Percentiles rank a stretch among this genome's conserved stretches.
Evolutionary conservation across 2,113 vertebrate genomes (phyloP).

Genomic region (Dendrocopos noguchii): DNA sequence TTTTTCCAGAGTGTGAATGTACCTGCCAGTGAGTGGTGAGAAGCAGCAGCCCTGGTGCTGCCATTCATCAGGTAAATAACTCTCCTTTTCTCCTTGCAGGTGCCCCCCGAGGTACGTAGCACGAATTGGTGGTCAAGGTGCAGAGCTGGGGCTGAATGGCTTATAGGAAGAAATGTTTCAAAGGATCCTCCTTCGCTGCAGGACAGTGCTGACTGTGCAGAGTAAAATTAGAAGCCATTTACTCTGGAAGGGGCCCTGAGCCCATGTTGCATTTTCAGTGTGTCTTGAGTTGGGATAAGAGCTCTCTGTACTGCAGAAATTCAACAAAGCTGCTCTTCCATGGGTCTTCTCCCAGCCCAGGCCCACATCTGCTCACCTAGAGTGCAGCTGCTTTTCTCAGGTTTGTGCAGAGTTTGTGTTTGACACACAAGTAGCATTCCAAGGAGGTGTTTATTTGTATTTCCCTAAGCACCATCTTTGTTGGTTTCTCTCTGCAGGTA

Average conservation of each 20-base stretch:
- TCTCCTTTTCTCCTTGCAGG: conserved; percentile 64
- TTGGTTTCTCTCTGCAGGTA: not conserved
- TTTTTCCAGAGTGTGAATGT: not conserved
- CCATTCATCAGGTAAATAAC: not conserved
- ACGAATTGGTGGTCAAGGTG: not conserved
- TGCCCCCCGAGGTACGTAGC: conserved; percentile 78
- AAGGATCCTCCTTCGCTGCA: not conserved
- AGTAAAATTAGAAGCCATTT: not conserved
- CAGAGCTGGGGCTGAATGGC: not conserved
- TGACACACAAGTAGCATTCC: not conserved
- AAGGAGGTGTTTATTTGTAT: not conserved
- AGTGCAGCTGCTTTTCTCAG: not conserved
- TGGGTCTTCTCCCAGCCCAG: not conserved
- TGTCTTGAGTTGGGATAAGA: not conserved
- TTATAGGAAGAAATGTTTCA: not conserved
- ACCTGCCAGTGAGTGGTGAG: not conserved
- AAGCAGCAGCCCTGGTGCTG: not conserved
- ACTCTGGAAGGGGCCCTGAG: not conserved
- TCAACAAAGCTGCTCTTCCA: not conserved
- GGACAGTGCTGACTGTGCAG: not conserved
- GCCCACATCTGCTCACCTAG: not conserved
- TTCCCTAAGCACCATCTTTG: not conserved
- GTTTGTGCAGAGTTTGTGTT: not conserved
- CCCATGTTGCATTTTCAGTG: not conserved
- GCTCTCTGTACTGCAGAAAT: not conserved